Base-by-base conservation (phyloP, 1,140 invertebrate species). In the Probaryconus sp. region DNA sequence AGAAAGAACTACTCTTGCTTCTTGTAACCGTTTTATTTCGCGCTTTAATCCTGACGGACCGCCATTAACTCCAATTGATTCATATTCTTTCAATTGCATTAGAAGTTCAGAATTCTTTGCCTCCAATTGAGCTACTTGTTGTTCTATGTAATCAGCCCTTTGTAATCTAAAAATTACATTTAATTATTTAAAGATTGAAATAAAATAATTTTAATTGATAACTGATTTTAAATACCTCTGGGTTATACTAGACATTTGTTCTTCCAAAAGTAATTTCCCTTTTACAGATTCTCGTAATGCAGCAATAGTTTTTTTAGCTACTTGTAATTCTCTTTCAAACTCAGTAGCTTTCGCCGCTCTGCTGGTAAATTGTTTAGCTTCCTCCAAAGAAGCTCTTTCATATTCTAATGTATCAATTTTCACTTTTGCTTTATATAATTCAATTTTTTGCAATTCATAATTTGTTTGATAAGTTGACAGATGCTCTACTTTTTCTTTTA, bases 221-320 rank as follows among this genome's bases (percentile, higher is more conserved):
- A 7, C 10, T 0, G 30, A 30, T 26, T 17, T 0, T 0, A 28
- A 47, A 10, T 48, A 83, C 83, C 79, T 80, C 40, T 85, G 81
- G 18, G 77, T 79, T 20, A 88, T 77, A 30, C 56, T 82, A 10
- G 79, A 73, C 76, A 88, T 83, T 74, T 86, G 83, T 48, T 88
- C 87, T 69, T 88, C 87, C 3, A 88, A 50, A 18, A 88, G 76
- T 31, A 88, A 48, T 68, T 88, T 88, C 3, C 85, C 87, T 53
- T 79, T 84, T 1, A 88, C 77, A 0, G 83, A 81, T 63, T 87
- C 86, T 24, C 80, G 79, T 7, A 87, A 43, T 0, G 76, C 9
- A 9, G 2, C 5, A 18, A 87, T 84, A 0, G 65, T 76, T 31
- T 84, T 80, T 47, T 76, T 85, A 1, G 85, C 81, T 0, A 3